phyloP scores from a whole-genome alignment of 1,140 invertebrate genomes.

The Drosophila ironensis region DNA sequence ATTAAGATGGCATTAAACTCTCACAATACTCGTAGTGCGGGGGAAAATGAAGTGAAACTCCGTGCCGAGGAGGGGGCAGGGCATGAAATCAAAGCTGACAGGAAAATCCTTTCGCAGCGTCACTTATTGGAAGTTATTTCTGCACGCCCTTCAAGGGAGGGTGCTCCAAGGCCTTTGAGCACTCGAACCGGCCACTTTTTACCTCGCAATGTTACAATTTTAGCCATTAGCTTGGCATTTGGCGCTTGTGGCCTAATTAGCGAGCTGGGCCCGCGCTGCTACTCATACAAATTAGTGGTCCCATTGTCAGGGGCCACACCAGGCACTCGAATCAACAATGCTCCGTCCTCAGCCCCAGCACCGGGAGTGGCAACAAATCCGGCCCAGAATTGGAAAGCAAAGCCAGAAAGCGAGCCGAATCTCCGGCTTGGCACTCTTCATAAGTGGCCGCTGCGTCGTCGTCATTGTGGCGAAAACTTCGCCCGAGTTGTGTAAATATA shows the following conservation, averaged over 20 bases:
- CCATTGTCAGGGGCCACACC: conserved; percentile 35
- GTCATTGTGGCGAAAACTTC: conserved; percentile 49
- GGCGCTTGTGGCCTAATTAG: conserved; percentile 64
- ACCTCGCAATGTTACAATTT: conserved; percentile 47
- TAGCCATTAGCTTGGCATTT: conserved; percentile 45
- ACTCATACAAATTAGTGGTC: conserved; percentile 54
- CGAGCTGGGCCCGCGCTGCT: conserved; percentile 10
- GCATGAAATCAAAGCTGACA: conserved; percentile 70
- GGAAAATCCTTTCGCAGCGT: conserved; percentile 34
- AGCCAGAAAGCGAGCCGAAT: conserved; percentile 23
- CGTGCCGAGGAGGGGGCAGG: conserved; percentile 46
- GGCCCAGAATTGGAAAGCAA: conserved; percentile 54
- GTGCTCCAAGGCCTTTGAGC: conserved; percentile 18
- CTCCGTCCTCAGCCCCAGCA: background rate
- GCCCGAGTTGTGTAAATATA: conserved; percentile 67
- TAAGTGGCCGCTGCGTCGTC: conserved; percentile 32
- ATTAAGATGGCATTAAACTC: conserved; percentile 63
- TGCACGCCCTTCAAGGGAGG: background rate
- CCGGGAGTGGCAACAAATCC: conserved; percentile 16
- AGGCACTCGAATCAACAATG: conserved; percentile 56
- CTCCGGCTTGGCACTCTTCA: conserved; percentile 16
- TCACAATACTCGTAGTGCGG: background rate
- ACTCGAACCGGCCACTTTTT: conserved; percentile 21
- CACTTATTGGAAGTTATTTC: conserved; percentile 71
- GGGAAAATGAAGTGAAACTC: background rate